Evolutionary conservation across 2,888 invertebrate species (phyloP), one percentile per base, ranked within the genome.

Genomic region (Euplexia lucipara): DNA sequence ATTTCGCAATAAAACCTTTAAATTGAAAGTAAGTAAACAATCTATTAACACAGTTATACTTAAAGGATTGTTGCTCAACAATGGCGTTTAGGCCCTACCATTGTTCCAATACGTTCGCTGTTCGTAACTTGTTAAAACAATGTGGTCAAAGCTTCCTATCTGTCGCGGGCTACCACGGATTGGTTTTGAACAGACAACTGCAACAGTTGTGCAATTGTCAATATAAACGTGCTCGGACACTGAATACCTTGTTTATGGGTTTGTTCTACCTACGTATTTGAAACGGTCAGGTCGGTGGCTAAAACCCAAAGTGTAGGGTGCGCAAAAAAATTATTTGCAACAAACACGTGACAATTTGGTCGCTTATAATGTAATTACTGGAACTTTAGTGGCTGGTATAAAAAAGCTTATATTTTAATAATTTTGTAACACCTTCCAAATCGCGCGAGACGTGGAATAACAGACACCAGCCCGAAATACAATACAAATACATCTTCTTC

Each of bases 101-200:
- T 82, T 82, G 82, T 81, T 79, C 30, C 32, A 51, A 58, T 76
- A 69, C 72, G 52, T 70, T 79, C 69, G 63, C 79, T 57, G 53
- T 58, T 61, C 3, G 58, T 44, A 58, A 70, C 60, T 78, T 57
- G 64, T 48, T 56, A 84, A 81, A 84, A 89, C 90, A 88, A 88
- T 89, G 87, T 85, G 86, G 88, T 86, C 84, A 85, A 83, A 63
- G 72, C 85, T 87, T 87, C 88, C 84, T 87, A 85, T 87, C 88
- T 79, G 75, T 79, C 82, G 83, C 86, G 88, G 87, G 87, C 86
- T 87, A 86, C 86, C 88, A 88, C 86, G 87, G 86, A 82, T 79
- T 83, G 70, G 83, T 64, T 83, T 59, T 56, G 62, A 70, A 62
- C 56, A 37, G 67, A 57, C 45, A 58, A 68, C 61, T 75, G 78